Percentiles rank a stretch among this genome's conserved stretches.
Evolutionary conservation across 2,797 vertebrate genomes (phyloP).

Genomic region (Lophura swinhoii): DNA sequence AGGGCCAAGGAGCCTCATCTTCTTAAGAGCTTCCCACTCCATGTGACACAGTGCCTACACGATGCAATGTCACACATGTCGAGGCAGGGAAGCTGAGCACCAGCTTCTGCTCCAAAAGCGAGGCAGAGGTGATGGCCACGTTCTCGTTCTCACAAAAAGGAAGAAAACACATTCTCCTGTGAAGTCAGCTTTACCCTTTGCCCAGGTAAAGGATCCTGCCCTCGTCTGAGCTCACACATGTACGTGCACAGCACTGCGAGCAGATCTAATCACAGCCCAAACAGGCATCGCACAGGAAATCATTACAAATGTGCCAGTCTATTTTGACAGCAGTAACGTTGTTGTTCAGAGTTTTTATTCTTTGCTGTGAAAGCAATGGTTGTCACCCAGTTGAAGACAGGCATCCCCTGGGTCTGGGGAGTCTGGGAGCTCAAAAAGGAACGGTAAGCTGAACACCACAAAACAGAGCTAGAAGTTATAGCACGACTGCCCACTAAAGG

Average conservation of each 20-base stretch:
- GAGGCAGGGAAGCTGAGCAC: not conserved
- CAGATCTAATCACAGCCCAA: not conserved
- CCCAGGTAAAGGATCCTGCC: not conserved
- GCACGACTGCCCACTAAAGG: rapidly evolving
- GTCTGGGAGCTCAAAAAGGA: not conserved
- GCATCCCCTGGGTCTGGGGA: not conserved
- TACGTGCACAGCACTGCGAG: not conserved
- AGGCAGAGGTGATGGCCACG: not conserved
- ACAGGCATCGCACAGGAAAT: not conserved
- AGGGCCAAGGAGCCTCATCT: not conserved
- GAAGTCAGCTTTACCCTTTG: not conserved
- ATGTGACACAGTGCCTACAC: rapidly evolving
- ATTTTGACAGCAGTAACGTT: not conserved
- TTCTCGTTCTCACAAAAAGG: not conserved
- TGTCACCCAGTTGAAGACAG: not conserved
- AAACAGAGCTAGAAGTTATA: not conserved
- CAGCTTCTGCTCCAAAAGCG: not conserved
- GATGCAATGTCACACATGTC: rapidly evolving
- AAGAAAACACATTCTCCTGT: not conserved
- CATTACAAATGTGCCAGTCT: not conserved
- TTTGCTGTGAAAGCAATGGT: not conserved
- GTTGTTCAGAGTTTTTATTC: not conserved
- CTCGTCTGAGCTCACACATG: not conserved
- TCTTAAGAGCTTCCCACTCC: not conserved
- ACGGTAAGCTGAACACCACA: not conserved